These are phyloP conservation scores for Pseudochirops corinnae DNA, from an alignment of 2,797 vertebrate genomes.

Conservation along the genomic window DNA sequence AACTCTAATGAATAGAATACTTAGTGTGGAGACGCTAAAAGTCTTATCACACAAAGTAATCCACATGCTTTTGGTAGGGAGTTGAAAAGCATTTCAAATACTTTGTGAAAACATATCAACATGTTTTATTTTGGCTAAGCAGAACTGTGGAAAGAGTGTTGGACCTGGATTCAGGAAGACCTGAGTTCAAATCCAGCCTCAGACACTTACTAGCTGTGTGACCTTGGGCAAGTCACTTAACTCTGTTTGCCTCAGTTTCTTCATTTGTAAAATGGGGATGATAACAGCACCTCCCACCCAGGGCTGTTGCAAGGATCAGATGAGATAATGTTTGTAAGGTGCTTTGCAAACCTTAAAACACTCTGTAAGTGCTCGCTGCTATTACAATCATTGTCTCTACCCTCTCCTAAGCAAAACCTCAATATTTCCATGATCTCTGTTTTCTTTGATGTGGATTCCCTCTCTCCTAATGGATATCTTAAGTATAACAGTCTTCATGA, in stretches of 20 bases:
- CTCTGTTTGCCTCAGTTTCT: neutral
- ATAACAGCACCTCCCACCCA: neutral
- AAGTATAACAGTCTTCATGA: neutral
- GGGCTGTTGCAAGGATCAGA: neutral
- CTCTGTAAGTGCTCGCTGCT: neutral
- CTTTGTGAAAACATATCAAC: neutral
- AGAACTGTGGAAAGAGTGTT: neutral
- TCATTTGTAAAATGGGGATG: neutral
- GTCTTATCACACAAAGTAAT: constrained; percentile 58
- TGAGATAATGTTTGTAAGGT: neutral
- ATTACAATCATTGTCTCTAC: neutral
- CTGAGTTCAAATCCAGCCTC: neutral
- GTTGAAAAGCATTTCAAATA: constrained; percentile 48
- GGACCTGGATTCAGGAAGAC: neutral
- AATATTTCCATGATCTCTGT: neutral
- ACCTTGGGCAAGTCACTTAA: neutral
- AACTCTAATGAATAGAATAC: neutral
- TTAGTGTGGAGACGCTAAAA: constrained; percentile 27
- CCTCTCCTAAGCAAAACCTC: neutral
- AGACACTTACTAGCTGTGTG: neutral
- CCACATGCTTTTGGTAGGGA: constrained; percentile 39
- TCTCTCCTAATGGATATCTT: neutral
- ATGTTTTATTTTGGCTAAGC: constrained; percentile 30
- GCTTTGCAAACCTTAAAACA: neutral
- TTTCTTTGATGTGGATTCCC: neutral